Evolutionary conservation across 1,140 invertebrate genomes (phyloP).

Genomic region (Caenorhabditis inopinata): DNA sequence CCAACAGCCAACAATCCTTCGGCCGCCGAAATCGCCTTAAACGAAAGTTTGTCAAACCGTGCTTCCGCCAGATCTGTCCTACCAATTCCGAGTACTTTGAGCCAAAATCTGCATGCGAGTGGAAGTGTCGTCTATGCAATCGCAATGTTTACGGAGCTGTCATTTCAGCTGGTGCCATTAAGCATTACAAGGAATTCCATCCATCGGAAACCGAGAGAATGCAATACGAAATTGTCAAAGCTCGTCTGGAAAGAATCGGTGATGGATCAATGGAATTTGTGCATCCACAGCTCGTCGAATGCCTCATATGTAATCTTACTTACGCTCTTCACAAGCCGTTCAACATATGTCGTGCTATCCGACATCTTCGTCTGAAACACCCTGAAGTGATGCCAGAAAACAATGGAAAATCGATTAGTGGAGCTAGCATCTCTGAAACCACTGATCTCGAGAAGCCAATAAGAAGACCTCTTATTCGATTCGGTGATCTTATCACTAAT

Average conservation of each 20-base stretch:
- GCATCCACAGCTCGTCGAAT: conserved; percentile 50
- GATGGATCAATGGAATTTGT: conserved; percentile 63
- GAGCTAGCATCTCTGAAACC: background rate
- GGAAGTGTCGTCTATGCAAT: conserved; percentile 45
- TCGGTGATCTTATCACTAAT: background rate
- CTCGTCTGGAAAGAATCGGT: conserved; percentile 54
- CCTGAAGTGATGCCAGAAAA: conserved; percentile 52
- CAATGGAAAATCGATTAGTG: background rate
- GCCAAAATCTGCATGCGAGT: conserved; percentile 40
- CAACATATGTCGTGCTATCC: conserved; percentile 48
- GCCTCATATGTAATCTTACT: conserved; percentile 50
- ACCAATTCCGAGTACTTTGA: conserved; percentile 61
- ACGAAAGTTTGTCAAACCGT: conserved; percentile 49
- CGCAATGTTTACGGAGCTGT: conserved; percentile 47
- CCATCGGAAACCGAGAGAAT: conserved; percentile 45
- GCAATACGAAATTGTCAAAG: conserved; percentile 52
- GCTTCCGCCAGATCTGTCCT: conserved; percentile 48
- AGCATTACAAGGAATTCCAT: conserved; percentile 45
- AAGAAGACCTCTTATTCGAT: background rate
- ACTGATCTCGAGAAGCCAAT: background rate
- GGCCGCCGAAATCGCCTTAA: conserved; percentile 51
- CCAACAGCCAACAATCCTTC: conserved; percentile 63
- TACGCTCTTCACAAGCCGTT: conserved; percentile 49
- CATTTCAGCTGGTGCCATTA: conserved; percentile 51
- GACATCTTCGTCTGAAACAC: conserved; percentile 53